A percentile compares a stretch with the other conserved stretches of the same genome.
These are phyloP conservation scores for Urosaurus nigricauda DNA, from an alignment of 2,797 vertebrate genomes.

Conservation along the genomic window DNA sequence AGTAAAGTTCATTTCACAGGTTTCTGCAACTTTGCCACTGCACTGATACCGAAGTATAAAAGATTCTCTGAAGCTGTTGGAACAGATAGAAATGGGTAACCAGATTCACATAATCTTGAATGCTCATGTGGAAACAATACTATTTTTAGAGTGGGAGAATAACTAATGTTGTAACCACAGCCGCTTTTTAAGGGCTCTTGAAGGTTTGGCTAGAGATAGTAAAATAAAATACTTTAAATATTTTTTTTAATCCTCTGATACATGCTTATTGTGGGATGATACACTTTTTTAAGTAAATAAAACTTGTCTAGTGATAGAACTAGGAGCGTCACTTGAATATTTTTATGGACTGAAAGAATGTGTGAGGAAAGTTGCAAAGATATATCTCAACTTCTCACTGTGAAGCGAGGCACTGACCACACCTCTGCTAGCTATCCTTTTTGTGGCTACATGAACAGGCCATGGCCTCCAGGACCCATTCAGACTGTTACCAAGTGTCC, in stretches of 20 bases:
- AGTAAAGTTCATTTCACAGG: conserved; percentile 43
- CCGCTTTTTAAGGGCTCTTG: not conserved
- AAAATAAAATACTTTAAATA: conserved; percentile 5
- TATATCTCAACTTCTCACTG: not conserved
- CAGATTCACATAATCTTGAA: not conserved
- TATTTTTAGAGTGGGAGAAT: not conserved
- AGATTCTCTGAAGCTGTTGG: not conserved
- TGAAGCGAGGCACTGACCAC: not conserved
- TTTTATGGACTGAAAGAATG: not conserved
- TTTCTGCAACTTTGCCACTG: conserved; percentile 32
- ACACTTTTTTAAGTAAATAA: not conserved
- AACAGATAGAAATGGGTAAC: not conserved
- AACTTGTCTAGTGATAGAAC: not conserved
- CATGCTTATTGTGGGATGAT: not conserved
- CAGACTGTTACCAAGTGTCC: not conserved
- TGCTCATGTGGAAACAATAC: too few relatives aligned
- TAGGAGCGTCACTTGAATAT: not conserved
- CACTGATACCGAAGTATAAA: conserved; percentile 48
- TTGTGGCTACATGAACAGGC: too few relatives aligned
- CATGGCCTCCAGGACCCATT: not conserved
- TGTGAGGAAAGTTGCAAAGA: not conserved
- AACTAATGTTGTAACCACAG: conserved; percentile 15
- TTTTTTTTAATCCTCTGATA: not conserved
- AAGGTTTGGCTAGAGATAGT: conserved; percentile 32
- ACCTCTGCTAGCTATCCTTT: too few relatives aligned